These are phyloP conservation scores for Drosophila testacea DNA, from an alignment of 2,888 invertebrate genomes.

Conservation along the genomic window DNA sequence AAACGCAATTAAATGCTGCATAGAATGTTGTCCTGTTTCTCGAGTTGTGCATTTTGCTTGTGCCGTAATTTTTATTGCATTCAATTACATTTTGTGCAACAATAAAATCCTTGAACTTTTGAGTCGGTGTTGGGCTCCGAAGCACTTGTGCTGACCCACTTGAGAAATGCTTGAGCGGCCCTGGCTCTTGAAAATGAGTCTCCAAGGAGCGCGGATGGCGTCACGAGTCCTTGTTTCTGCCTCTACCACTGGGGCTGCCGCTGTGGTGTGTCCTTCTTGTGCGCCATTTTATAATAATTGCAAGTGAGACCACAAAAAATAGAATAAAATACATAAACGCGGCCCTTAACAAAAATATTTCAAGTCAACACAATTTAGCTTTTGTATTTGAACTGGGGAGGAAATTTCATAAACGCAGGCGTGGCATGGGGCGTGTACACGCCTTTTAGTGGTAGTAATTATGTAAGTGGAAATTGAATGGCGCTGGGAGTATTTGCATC, in stretches of 20 bases:
- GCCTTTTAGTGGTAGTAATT: slow-evolving; percentile 46
- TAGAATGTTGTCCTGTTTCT: slow-evolving; percentile 35
- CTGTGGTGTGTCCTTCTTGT: slow-evolving; percentile 56
- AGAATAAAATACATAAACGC: slow-evolving; percentile 34
- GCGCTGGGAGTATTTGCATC: slow-evolving; percentile 6
- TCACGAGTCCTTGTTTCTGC: slow-evolving; percentile 49
- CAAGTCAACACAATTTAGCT: slow-evolving; percentile 52
- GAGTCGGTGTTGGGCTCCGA: slow-evolving; percentile 36
- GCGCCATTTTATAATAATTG: slow-evolving; percentile 78
- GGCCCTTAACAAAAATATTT: slow-evolving; percentile 67
- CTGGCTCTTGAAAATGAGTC: slow-evolving; percentile 77
- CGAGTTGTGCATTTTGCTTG: slow-evolving; percentile 28
- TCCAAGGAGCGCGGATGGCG: slow-evolving; percentile 69
- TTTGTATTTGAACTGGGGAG: slow-evolving; percentile 44
- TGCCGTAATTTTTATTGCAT: slow-evolving; percentile 66
- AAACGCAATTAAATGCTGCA: slow-evolving; percentile 70
- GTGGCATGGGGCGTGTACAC: slow-evolving; percentile 34
- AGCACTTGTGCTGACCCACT: slow-evolving; percentile 71
- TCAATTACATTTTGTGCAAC: slow-evolving; percentile 76
- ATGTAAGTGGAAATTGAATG: slow-evolving; percentile 61
- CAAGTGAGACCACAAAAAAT: slow-evolving; percentile 63
- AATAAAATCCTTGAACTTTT: slow-evolving; percentile 76
- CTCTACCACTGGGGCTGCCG: slow-evolving; percentile 7
- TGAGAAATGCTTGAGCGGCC: slow-evolving; percentile 65
- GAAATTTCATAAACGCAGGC: slow-evolving; percentile 60